Conservation (phyloP, 2,797 vertebrate genomes). For the Holocentrus rufus region DNA sequence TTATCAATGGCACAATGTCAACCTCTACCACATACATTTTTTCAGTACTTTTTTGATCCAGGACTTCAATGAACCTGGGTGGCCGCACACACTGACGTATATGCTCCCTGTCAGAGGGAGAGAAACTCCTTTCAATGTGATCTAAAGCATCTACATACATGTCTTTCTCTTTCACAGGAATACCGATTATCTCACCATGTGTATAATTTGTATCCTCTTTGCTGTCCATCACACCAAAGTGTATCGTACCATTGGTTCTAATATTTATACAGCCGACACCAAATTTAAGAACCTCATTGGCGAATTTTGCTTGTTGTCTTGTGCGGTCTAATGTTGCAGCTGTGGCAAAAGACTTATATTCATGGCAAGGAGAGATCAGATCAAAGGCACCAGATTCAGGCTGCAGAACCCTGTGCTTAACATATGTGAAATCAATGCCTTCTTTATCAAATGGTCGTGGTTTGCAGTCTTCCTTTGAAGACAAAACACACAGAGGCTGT, state of each 20-base stretch:
- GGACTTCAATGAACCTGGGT: constrained; percentile 85
- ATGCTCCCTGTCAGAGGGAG: constrained; percentile 56
- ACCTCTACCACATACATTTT: constrained; percentile 85
- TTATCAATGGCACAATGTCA: constrained; percentile 80
- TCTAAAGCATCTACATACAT: constrained; percentile 83
- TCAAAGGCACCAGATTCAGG: constrained; percentile 84
- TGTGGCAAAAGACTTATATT: constrained; percentile 83
- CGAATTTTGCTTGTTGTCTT: constrained; percentile 84
- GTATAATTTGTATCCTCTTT: constrained; percentile 67
- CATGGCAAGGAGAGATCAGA: constrained; percentile 84
- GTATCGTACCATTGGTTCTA: constrained; percentile 88
- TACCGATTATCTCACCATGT: constrained; percentile 84
- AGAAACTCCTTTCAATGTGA: constrained; percentile 81
- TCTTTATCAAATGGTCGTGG: constrained; percentile 81
- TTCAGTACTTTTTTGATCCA: constrained; percentile 71
- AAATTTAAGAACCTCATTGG: constrained; percentile 85
- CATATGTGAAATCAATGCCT: constrained; percentile 78
- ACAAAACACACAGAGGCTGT: not conserved
- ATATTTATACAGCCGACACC: constrained; percentile 87
- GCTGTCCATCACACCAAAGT: constrained; percentile 88
- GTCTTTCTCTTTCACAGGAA: constrained; percentile 78
- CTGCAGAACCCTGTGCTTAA: constrained; percentile 80
- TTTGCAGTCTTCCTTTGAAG: constrained; percentile 73
- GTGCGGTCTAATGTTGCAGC: constrained; percentile 77
- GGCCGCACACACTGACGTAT: constrained; percentile 82